These are phyloP conservation scores for Chionodraco myersi DNA, from an alignment of 2,113 vertebrate species.

Conservation along the genomic window DNA sequence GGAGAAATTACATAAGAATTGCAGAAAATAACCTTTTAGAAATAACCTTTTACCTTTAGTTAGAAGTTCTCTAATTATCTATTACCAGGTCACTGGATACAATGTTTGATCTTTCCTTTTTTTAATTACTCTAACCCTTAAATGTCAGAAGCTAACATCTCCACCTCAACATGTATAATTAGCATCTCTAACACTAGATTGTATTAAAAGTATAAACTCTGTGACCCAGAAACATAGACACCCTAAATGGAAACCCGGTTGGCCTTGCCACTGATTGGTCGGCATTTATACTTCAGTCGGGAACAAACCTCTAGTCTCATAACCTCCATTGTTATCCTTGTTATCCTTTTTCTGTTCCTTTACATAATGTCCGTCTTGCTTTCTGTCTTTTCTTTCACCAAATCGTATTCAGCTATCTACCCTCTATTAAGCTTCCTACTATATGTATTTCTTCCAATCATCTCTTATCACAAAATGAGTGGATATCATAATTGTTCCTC, in stretches of 20 bases:
- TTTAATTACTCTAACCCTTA: neutral
- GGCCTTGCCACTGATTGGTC: slow-evolving; percentile 32
- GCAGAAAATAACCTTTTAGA: no score
- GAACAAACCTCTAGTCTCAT: slow-evolving; percentile 44
- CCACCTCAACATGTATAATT: slow-evolving; percentile 1
- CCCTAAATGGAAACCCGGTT: slow-evolving; percentile 31
- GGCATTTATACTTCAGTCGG: slow-evolving; percentile 53
- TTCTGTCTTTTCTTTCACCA: slow-evolving; percentile 41
- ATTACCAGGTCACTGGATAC: neutral
- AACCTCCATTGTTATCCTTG: slow-evolving; percentile 43
- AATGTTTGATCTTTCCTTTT: neutral
- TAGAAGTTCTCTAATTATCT: neutral
- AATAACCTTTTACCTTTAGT: neutral
- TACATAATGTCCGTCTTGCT: slow-evolving; percentile 45
- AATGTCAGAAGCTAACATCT: slow-evolving; percentile 26
- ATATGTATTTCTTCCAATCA: slow-evolving; percentile 55
- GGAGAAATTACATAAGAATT: no score
- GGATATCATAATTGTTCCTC: slow-evolving; percentile 60
- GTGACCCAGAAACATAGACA: slow-evolving; percentile 12
- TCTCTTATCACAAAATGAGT: slow-evolving; percentile 60
- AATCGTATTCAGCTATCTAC: slow-evolving; percentile 37
- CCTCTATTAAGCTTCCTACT: slow-evolving; percentile 43
- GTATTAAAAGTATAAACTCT: slow-evolving; percentile 3
- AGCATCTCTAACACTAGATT: neutral
- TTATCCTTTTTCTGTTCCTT: slow-evolving; percentile 49